Evolutionary conservation across 2,888 invertebrate species (phyloP).

Genomic region (Villa cingulata): DNA sequence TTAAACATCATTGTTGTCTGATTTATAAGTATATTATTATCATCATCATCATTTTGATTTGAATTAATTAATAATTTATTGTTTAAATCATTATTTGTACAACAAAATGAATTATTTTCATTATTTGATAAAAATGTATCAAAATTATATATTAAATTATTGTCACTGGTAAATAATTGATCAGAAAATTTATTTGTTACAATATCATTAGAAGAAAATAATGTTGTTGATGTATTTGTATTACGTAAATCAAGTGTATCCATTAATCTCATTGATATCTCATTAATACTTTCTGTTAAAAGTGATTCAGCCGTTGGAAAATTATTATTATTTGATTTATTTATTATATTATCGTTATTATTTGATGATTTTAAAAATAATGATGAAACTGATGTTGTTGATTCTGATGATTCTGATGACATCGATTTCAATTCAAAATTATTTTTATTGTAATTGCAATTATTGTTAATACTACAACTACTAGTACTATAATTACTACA

Average conservation of each 20-base stretch:
- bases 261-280: conserved; percentile 35
- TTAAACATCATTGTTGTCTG: not conserved
- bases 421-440: too few relatives aligned
- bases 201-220: not conserved
- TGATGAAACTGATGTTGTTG: not conserved
- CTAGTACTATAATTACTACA: too few relatives aligned
- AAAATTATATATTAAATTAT: conserved; percentile 29
- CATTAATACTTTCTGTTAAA: conserved; percentile 33
- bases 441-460: too few relatives aligned
- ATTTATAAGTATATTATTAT: too few relatives aligned
- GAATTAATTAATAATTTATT: not conserved
- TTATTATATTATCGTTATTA: conserved; percentile 6
- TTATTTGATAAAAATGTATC: conserved; percentile 22
- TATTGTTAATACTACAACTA: not conserved
- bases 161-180: not conserved
- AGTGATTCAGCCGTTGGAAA: conserved; percentile 27
- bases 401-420: not conserved
- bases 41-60: not conserved
- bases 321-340: not conserved
- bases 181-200: not conserved
- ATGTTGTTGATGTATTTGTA: conserved; percentile 9
- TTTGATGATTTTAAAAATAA: not conserved
- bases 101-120: not conserved
- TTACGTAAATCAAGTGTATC: conserved; percentile 28
- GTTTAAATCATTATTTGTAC: not conserved